Conservation (phyloP, 2,888 invertebrate genomes). For the Phyto melanocephala region DNA sequence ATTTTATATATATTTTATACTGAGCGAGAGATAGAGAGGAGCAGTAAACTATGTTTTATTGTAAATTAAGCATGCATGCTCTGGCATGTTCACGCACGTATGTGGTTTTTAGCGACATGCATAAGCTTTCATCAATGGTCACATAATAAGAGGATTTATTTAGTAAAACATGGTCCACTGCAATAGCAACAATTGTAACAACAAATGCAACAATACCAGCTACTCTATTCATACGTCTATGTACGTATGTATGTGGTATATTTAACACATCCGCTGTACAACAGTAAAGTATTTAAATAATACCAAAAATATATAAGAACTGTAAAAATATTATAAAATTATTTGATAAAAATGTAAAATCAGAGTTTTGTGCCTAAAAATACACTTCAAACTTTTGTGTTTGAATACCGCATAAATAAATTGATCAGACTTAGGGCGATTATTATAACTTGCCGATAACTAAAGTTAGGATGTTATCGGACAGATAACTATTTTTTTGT, state of each 20-base stretch:
- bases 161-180: conserved; percentile 47
- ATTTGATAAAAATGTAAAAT: not conserved
- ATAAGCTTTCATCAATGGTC: conserved; percentile 59
- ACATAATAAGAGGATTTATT: conserved; percentile 59
- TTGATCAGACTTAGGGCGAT: no score
- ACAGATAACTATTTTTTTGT: no score
- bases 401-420: no score
- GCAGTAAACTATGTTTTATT: conserved; percentile 23
- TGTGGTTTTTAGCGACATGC: conserved; percentile 49
- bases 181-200: no score
- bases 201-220: not conserved
- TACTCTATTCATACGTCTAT: not conserved
- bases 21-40: not conserved
- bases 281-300: not conserved
- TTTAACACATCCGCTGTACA: conserved; percentile 10
- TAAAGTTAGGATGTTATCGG: no score
- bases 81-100: conserved; percentile 53
- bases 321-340: not conserved
- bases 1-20: not conserved
- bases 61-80: conserved; percentile 52
- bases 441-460: no score
- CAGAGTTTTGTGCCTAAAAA: not conserved
- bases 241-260: no score
- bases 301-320: not conserved
- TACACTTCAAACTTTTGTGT: not conserved